These are phyloP conservation scores for Gila orcuttii DNA, from an alignment of 2,113 vertebrate genomes.

Conservation along the genomic window DNA sequence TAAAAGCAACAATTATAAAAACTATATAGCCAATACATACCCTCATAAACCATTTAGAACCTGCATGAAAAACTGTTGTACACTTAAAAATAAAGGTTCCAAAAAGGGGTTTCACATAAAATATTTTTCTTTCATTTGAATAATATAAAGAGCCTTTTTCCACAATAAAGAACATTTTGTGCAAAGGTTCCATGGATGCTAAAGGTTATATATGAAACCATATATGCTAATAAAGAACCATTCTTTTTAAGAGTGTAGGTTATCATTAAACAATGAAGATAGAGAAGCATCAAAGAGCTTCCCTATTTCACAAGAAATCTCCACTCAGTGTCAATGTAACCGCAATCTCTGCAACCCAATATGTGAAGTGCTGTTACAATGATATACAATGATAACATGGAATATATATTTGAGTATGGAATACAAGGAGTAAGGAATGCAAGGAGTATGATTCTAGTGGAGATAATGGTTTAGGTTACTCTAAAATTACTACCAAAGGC, in stretches of 20 bases:
- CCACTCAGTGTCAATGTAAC: background rate
- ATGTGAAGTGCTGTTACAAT: background rate
- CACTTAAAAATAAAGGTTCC: background rate
- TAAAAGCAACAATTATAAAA: background rate
- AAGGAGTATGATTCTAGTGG: too few relatives aligned
- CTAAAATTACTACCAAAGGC: background rate
- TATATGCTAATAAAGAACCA: background rate
- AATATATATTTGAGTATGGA: background rate
- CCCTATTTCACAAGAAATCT: background rate
- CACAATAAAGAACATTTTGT: background rate
- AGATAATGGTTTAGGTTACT: background rate
- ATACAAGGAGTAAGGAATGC: background rate
- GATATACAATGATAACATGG: background rate
- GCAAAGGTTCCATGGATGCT: background rate
- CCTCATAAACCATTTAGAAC: constrained; percentile 7
- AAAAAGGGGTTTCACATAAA: too few relatives aligned
- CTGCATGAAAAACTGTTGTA: background rate
- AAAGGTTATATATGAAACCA: background rate
- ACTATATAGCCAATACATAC: background rate
- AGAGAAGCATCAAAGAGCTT: constrained; percentile 9
- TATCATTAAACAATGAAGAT: background rate
- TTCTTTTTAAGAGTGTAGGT: background rate
- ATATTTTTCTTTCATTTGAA: too few relatives aligned
- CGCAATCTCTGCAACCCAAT: background rate
- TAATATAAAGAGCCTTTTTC: too few relatives aligned